Evolutionary conservation across 1,140 invertebrate genomes (phyloP).

Genomic region (Hydropsyche tenuis): DNA sequence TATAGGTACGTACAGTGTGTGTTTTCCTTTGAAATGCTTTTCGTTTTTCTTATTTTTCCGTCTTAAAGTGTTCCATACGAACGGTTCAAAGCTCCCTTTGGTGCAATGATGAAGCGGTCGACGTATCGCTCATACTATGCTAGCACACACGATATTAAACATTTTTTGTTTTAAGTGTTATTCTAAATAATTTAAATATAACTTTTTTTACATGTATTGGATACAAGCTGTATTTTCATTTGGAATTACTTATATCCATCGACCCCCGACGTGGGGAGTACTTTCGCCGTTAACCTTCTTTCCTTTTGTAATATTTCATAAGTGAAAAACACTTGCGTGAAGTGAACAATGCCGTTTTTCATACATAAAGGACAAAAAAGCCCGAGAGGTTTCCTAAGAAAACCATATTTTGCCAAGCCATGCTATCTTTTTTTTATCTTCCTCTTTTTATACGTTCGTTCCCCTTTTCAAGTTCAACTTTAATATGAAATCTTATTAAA

Average conservation of each 20-base stretch:
- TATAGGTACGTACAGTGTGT: background rate
- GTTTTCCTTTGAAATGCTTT: constrained; percentile 20
- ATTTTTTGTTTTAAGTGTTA: too few species aligned
- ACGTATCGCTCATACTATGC: too few species aligned
- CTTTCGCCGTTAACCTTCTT: constrained; percentile 14
- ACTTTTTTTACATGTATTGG: too few species aligned
- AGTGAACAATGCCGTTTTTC: constrained; percentile 37
- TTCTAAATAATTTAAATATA: too few species aligned
- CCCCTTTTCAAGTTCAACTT: constrained; percentile 7
- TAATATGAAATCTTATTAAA: constrained; percentile 1
- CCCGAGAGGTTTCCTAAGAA: background rate
- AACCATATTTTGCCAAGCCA: constrained; percentile 3
- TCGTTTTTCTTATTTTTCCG: background rate
- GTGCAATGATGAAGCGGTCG: too few species aligned
- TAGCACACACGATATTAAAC: too few species aligned
- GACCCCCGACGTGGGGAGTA: background rate
- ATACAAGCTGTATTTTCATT: too few species aligned
- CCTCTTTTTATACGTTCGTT: background rate
- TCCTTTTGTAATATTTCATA: constrained; percentile 31
- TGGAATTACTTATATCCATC: too few species aligned
- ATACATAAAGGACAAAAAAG: constrained; percentile 18
- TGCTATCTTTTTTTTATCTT: constrained; percentile 12
- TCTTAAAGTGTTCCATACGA: constrained; percentile 1
- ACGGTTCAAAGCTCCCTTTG: background rate
- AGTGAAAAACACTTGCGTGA: constrained; percentile 37